Evolutionary conservation across 2,797 vertebrate genomes (phyloP).

Genomic region (Tinamus major): DNA sequence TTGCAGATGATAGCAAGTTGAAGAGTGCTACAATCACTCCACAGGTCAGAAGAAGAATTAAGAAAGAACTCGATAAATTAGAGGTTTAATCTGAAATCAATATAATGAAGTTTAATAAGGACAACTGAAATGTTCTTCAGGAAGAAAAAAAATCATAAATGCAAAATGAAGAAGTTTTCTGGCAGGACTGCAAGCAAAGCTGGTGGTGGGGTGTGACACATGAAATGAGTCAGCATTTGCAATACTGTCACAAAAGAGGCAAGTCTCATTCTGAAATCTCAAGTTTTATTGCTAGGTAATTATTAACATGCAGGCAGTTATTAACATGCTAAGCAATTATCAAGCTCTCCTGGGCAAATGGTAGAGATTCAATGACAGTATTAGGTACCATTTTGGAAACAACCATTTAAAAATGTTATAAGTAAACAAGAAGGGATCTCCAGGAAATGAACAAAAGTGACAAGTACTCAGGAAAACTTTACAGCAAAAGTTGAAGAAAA

Average conservation of each 20-base stretch:
- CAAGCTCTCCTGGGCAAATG: neutral
- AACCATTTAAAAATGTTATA: neutral
- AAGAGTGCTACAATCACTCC: neutral
- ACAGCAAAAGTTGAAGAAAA: neutral
- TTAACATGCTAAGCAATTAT: neutral
- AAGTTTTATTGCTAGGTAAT: neutral
- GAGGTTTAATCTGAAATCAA: neutral
- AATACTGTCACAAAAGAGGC: neutral
- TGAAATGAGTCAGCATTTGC: neutral
- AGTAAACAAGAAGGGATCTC: neutral
- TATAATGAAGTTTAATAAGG: neutral
- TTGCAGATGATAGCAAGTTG: neutral
- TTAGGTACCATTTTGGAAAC: neutral
- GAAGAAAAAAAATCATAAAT: conserved; percentile 17
- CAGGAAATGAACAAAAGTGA: neutral
- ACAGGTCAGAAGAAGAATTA: neutral
- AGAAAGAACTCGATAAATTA: neutral
- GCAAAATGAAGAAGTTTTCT: neutral
- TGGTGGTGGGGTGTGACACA: accelerated
- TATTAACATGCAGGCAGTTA: conserved; percentile 21
- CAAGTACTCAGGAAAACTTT: neutral
- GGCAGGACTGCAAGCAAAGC: neutral
- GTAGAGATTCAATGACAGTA: neutral
- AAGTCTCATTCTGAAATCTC: neutral
- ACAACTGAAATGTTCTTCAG: neutral